Evolutionary conservation across 2,888 invertebrate species (phyloP).

Genomic region (Gerris lacustris): DNA sequence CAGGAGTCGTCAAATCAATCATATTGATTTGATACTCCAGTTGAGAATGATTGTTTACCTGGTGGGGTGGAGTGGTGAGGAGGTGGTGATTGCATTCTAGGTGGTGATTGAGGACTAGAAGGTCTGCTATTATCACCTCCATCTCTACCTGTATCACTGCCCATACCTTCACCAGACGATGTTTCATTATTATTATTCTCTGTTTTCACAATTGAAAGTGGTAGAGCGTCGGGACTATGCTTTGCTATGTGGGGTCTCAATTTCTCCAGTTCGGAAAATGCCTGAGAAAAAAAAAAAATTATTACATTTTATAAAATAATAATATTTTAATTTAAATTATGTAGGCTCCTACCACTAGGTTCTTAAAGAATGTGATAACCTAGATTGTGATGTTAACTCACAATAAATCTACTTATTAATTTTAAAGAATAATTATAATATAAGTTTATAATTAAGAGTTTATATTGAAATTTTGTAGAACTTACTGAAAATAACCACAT

Average conservation of each 20-base stretch:
- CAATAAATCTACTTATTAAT: too few species aligned
- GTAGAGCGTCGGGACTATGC: constrained; percentile 50
- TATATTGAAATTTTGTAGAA: too few species aligned
- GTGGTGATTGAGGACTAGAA: not conserved
- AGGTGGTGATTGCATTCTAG: not conserved
- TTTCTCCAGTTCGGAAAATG: constrained; percentile 58
- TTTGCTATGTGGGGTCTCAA: constrained; percentile 57
- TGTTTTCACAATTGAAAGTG: constrained; percentile 33
- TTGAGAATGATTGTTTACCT: too few species aligned
- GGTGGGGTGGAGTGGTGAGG: not conserved
- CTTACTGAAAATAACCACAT: too few species aligned
- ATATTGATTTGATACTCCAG: too few species aligned
- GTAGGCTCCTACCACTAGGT: too few species aligned
- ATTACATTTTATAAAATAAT: too few species aligned
- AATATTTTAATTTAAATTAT: too few species aligned
- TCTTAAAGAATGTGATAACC: too few species aligned
- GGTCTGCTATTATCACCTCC: constrained; percentile 22
- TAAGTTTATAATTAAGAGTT: not conserved
- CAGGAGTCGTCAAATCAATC: too few species aligned
- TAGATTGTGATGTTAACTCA: too few species aligned
- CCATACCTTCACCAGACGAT: not conserved
- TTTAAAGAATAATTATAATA: not conserved
- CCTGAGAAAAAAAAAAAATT: constrained; percentile 35
- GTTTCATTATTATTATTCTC: constrained; percentile 34
- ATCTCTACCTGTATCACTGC: constrained; percentile 13